Conservation (phyloP, 1,140 invertebrate species). For the Hestina assimilis region DNA sequence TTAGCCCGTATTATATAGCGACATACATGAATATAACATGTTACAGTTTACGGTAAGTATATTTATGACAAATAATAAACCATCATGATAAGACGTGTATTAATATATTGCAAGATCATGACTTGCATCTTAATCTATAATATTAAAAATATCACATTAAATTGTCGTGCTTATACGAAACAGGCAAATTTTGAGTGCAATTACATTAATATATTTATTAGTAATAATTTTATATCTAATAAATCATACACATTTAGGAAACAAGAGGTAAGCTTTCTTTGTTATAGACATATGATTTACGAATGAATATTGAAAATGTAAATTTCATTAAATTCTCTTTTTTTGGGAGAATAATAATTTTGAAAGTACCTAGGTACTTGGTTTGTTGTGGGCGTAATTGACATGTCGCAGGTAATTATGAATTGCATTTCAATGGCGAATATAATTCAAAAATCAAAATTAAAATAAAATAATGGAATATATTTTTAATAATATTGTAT, state of each 20-base stretch:
- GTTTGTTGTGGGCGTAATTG: background rate
- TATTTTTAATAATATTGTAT: too few species aligned
- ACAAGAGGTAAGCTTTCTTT: slow-evolving; percentile 20
- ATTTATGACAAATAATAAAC: slow-evolving; percentile 69
- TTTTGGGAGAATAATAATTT: too few species aligned
- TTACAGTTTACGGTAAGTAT: slow-evolving; percentile 45
- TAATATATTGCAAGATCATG: slow-evolving; percentile 69
- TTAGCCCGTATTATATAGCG: slow-evolving; percentile 56
- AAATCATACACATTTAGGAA: slow-evolving; percentile 57
- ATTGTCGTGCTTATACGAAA: slow-evolving; percentile 78
- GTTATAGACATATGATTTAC: background rate
- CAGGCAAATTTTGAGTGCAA: slow-evolving; percentile 78
- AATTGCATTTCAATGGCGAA: background rate
- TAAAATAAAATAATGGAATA: too few species aligned
- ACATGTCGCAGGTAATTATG: background rate
- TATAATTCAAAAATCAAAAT: background rate
- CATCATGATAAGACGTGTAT: slow-evolving; percentile 61
- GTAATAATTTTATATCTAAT: slow-evolving; percentile 53
- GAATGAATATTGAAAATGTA: too few species aligned
- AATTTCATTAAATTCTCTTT: too few species aligned
- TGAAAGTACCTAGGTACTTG: too few species aligned
- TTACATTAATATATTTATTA: slow-evolving; percentile 71
- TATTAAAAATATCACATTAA: slow-evolving; percentile 79
- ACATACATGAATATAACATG: slow-evolving; percentile 41
- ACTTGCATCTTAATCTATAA: slow-evolving; percentile 73